Base-by-base conservation (phyloP, 53 echinoderm and acorn worm species). In the Paracentrotus lividus region DNA sequence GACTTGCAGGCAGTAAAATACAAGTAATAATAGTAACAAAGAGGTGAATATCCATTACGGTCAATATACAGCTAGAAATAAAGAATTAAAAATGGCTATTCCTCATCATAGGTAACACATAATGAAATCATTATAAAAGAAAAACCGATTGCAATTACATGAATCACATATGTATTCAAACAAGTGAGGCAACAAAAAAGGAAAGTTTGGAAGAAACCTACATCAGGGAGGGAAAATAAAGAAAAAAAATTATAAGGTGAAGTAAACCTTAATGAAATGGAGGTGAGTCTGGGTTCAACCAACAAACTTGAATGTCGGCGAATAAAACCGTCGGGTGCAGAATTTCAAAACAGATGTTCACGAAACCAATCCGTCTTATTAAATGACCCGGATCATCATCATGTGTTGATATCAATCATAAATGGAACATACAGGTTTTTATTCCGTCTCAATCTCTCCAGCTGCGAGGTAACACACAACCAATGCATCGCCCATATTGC, bases 361-460 rank as follows among this genome's bases (percentile, higher is more conserved):
- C n/a, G 47, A 45, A 81, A 81, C 26, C 38, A 47, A 26, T 8
- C 49, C 47, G 81, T 81, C 27, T n/a, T n/a, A n/a, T n/a, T n/a
- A 26, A 81, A 49, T 47, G 81, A 81, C 81, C 26, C 81, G 26
- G 12, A 23, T 81, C n/a, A n/a, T n/a, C n/a, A n/a, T n/a, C 81
- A 81, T 81, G 49, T 81, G 81, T 81, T 81, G n/a, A 9, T 26
- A 81, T 81, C 81, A 81, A 81, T 81, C 81, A 81, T 81, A 21
- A 81, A 81, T 81, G 81, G 47, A 81, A 44, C 81, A 72, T 72
- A 40, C 72, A 72, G 44, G 26, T 81, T 47, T n/a, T n/a, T 0
- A 81, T 5, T 14, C 26, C 81, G 47, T 26, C 47, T 44, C 44
- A 4, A 12, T 9, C 26, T 45, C 27, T 81, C 81, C 81, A 81